Evolutionary conservation across 2,888 invertebrate genomes (phyloP), one percentile per base, ranked within the genome.

Genomic region (Rhopalosiphum nymphaeae): DNA sequence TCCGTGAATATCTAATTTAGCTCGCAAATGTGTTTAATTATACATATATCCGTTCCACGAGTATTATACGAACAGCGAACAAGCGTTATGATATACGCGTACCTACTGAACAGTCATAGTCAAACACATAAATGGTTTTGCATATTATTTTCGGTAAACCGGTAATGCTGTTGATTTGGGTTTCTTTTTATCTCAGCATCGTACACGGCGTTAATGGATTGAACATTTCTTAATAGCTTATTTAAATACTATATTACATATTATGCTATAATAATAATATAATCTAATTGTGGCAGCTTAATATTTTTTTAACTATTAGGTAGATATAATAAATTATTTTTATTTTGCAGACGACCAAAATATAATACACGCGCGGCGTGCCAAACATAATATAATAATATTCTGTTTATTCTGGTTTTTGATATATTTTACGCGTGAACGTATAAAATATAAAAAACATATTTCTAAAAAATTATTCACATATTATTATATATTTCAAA

Each of bases 121-220:
- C 85, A 91, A 85, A 57, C 44, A 29, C 36, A 85, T 44, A 91
- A 56, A 91, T 42, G 87, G 61, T 87, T 92, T 87, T 26, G 49
- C 87, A 61, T 92, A 87, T 78, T 78, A 36, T 92, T 87, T 87
- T 87, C 21, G 92, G 87, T 61, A 42, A 92, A 92, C 92, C 87
- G 92, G 92, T 92, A 87, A 29, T 87, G 26, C 36, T 21, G 78
- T 78, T 78, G 78, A 36, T 36, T 36, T 78, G 21, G 78, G 11
- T 25, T 53, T 57, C 57, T 11, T 91, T 49, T 61, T 46, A 49
- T 56, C n/a, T 57, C 21, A 21, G 36, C 78, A 36, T 21, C 11
- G 4, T 44, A 29, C 36, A 2, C n/a, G 21, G 10, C 91, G 44
- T 42, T 57, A 85, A 91, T 53, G 44, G 36, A 87, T 42, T n/a